phyloP scores from a whole-genome alignment of 1,140 invertebrate genomes.

The Gryllus bimaculatus region DNA sequence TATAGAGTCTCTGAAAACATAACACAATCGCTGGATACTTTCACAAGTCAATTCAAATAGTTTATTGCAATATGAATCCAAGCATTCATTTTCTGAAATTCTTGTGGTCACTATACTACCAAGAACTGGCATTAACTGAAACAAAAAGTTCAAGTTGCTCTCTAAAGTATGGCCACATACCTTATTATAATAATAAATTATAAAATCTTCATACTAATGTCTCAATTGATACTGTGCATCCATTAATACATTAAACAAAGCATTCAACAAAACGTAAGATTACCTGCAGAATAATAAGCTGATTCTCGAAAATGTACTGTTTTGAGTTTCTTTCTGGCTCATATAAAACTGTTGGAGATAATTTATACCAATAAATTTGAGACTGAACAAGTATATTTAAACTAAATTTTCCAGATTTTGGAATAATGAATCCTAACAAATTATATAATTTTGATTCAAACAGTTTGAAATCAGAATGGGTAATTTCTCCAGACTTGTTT shows the following conservation, averaged over 20 bases:
- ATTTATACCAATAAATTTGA: conserved; percentile 11
- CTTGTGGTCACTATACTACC: conserved; percentile 33
- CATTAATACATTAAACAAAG: background rate
- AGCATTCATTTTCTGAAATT: conserved; percentile 37
- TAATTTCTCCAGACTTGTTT: background rate
- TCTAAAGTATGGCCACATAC: no score
- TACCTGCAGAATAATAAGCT: conserved; percentile 17
- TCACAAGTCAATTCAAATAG: conserved; percentile 50
- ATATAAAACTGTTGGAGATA: background rate
- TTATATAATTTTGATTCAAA: conserved; percentile 13
- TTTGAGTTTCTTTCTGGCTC: conserved; percentile 1
- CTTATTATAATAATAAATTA: background rate
- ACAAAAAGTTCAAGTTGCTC: conserved; percentile 30
- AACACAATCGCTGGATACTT: conserved; percentile 49
- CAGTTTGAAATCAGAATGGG: background rate
- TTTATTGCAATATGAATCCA: conserved; percentile 52
- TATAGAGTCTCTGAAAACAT: conserved; percentile 43
- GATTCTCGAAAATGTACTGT: conserved; percentile 14
- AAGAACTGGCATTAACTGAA: conserved; percentile 49
- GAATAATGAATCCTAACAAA: background rate
- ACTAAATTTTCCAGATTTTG: background rate
- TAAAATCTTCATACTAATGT: background rate
- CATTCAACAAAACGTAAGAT: background rate
- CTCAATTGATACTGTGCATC: background rate
- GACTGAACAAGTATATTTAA: conserved; percentile 2